Conservation (phyloP, 2,113 vertebrate species). For the Channa argus region DNA sequence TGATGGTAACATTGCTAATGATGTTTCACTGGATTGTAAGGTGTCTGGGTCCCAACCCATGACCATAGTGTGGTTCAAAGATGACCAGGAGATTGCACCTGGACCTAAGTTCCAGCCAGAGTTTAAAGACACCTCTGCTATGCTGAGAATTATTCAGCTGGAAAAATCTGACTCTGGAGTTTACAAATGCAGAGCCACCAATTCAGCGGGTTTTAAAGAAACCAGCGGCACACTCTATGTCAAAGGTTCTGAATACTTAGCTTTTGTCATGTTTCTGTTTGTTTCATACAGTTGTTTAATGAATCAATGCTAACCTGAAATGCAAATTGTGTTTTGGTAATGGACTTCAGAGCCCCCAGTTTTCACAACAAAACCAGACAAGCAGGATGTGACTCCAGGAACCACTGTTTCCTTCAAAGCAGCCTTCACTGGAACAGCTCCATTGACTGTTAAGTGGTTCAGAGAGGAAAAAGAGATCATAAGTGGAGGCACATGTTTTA, state of each 20-base stretch:
- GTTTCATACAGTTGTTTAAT: background rate
- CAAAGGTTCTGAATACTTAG: conserved; percentile 87
- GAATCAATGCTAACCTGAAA: conserved; percentile 48
- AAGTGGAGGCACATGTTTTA: conserved; percentile 91
- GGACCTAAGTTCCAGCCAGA: conserved; percentile 87
- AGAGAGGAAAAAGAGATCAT: conserved; percentile 90
- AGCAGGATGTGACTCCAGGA: conserved; percentile 90
- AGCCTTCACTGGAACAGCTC: conserved; percentile 91
- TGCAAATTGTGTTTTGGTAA: conserved; percentile 70
- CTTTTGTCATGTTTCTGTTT: background rate
- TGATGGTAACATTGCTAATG: conserved; percentile 85
- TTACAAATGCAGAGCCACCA: conserved; percentile 93
- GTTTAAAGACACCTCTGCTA: conserved; percentile 90
- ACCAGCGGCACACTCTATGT: conserved; percentile 92
- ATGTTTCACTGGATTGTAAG: conserved; percentile 90
- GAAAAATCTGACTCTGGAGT: conserved; percentile 90
- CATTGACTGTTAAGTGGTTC: conserved; percentile 92
- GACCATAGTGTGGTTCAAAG: conserved; percentile 93
- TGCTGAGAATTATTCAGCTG: conserved; percentile 87
- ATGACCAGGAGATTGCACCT: conserved; percentile 87
- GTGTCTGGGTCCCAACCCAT: conserved; percentile 96
- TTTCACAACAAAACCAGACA: conserved; percentile 88
- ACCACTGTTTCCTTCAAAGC: conserved; percentile 88
- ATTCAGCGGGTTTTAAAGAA: conserved; percentile 94
- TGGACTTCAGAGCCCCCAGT: conserved; percentile 91